These are phyloP conservation scores for Epinephelus awoara DNA, from an alignment of 2,797 vertebrate genomes.

Conservation along the genomic window DNA sequence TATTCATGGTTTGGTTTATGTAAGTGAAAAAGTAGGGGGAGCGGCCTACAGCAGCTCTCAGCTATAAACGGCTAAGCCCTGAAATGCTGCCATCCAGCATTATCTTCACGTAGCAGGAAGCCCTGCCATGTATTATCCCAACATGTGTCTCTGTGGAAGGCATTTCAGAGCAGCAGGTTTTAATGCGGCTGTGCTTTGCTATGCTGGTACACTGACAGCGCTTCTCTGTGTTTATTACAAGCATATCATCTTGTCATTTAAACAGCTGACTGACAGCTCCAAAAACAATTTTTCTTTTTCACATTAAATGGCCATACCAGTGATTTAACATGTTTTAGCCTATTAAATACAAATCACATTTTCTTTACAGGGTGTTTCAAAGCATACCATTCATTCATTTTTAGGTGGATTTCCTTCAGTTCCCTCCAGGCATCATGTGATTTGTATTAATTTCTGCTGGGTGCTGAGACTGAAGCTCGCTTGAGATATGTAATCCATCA, in stretches of 20 bases:
- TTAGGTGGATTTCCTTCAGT: background rate
- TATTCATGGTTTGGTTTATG: conserved; percentile 54
- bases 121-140: conserved; percentile 48
- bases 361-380: background rate
- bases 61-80: conserved; percentile 48
- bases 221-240: conserved; percentile 37
- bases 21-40: conserved; percentile 33
- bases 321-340: background rate
- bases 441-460: conserved; percentile 45
- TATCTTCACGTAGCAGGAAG: conserved; percentile 67
- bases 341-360: conserved; percentile 2
- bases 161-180: conserved; percentile 42
- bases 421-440: conserved; percentile 19
- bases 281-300: background rate
- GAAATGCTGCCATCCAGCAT: conserved; percentile 68
- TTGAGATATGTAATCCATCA: conserved; percentile 57
- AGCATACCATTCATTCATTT: background rate
- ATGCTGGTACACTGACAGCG: conserved; percentile 8
- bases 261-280: conserved; percentile 16
- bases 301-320: background rate
- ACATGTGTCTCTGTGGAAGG: conserved; percentile 50
- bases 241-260: background rate
- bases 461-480: conserved; percentile 8
- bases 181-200: conserved; percentile 22
- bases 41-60: conserved; percentile 45